Base-by-base conservation (phyloP, 2,113 vertebrate genomes). In the Ailuropoda melanoleuca region DNA sequence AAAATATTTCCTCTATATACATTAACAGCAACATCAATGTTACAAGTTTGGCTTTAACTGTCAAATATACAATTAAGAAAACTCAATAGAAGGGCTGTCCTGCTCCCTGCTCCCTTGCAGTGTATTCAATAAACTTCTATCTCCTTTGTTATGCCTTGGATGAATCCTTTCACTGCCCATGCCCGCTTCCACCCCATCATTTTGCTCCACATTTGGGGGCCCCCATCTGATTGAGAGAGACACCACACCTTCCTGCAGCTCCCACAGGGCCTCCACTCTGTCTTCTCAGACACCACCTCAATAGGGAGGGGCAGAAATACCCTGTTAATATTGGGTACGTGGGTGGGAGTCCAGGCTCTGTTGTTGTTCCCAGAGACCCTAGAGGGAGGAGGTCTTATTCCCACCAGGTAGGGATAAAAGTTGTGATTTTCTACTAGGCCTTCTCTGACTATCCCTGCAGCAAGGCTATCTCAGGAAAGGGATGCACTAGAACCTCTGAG, bases 11-110 rank as follows among this genome's bases (percentile, higher is more conserved):
- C 14, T 77, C 19, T 86, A 55, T 66, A 43, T 64, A 53, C 17
- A 62, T 48, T 85, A 86, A 86, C 17, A 75, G 37, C 46, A 46
- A n/a, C 37, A 77, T 77, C 46, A 84, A 53, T 84, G 56, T 85
- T 85, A 64, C 39, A 77, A 53, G 17, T 86, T 86, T 86, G 86
- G 46, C 60, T 53, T 75, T 29, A 50, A 64, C n/a, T 85, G 18
- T 86, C 68, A 86, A 86, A 66, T 34, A 53, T 83, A 48, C 64
- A 64, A 93, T 77, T 93, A 77, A 77, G 70, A 75, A 93, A 84
- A 75, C n/a, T 86, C 56, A 85, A 24, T 13, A 93, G 82, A 55
- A 93, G 53, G 72, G 29, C 43, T 48, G 29, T 48, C 43, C 74
- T 10, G 26, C 43, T 29, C 24, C 14, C 74, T 48, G 74, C 43